Conservation (phyloP, 1,140 invertebrate genomes). For the Drosophila jambulina region DNA sequence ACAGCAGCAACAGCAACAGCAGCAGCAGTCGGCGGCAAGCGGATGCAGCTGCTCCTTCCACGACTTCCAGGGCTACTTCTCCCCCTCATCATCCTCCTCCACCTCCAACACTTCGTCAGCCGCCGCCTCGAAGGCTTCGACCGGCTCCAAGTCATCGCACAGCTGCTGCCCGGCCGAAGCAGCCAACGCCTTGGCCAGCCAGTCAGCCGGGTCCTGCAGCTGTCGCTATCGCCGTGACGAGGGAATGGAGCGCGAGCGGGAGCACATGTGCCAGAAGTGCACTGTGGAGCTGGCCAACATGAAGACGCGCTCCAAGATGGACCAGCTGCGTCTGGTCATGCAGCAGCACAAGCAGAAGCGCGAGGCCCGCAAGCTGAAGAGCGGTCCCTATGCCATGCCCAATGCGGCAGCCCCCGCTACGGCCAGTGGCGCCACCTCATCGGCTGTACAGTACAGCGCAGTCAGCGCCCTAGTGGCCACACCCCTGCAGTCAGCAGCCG, state of each 20-base stretch:
- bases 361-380: conserved; percentile 91
- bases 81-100: conserved; percentile 32
- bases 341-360: conserved; percentile 93
- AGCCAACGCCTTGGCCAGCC: conserved; percentile 7
- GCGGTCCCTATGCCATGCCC: conserved; percentile 88
- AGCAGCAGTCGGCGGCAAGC: conserved; percentile 24
- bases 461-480: conserved; percentile 55
- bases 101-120: neutral
- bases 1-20: conserved; percentile 46
- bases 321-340: conserved; percentile 94
- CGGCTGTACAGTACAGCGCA: conserved; percentile 49
- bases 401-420: conserved; percentile 51
- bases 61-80: conserved; percentile 68
- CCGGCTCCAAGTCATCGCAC: conserved; percentile 20
- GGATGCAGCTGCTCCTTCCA: conserved; percentile 63
- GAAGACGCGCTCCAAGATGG: conserved; percentile 93
- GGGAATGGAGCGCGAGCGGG: conserved; percentile 50
- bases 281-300: conserved; percentile 89
- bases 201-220: conserved; percentile 64
- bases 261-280: conserved; percentile 83
- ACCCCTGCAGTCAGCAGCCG: neutral
- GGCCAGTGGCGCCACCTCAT: neutral
- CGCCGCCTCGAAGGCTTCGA: conserved; percentile 11
- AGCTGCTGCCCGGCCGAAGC: conserved; percentile 30
- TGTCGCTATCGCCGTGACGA: conserved; percentile 62